Evolutionary conservation across 2,888 invertebrate genomes (phyloP), one percentile per base, ranked within the genome.

Genomic region (Ischnura elegans): DNA sequence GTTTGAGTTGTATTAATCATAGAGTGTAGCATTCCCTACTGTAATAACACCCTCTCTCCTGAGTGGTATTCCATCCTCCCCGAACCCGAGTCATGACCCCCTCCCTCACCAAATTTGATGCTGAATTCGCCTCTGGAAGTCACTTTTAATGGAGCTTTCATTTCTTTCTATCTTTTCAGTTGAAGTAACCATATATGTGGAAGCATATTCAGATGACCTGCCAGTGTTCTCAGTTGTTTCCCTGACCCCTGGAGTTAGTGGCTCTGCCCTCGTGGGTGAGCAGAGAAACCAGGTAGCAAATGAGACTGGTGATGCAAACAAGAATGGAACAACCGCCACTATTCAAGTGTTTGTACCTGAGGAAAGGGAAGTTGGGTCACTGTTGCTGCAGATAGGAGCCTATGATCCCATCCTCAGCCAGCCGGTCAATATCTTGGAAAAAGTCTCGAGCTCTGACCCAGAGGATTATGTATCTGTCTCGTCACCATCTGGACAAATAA

Each of bases 181-280:
- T 0, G 98, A 98, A 95, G 97, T 98, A 10, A 98, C 98, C 0
- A 96, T 98, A 84, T 98, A 98, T 95, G 97, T 98, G 47, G 98
- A 98, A 95, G 98, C 98, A 0, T 97, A 97, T 95, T 97, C 97
- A 94, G 98, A 98, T 94, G 97, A 97, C 95, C 97, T 98, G 95
- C 98, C 98, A 0, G 97, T 97, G 51, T 98, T 98, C 94, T 97
- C 97, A 2, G 97, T 98, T 45, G 84, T 85, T 2, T 93, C 85
- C 5, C 93, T 85, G 2, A 84, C 85, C 0, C 85, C 93, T 29
- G 86, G 47, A 42, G 84, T 84, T n/a, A 93, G 93, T 36, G 93
- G 93, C 0, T 76, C 93, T 19, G 36, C 93, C 29, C n/a, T 93
- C 36, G 29, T 47, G 19, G 43, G 76, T 42, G 93, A 84, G 36